Conservation (phyloP, 2,113 vertebrate genomes). For the Cyanistes caeruleus region DNA sequence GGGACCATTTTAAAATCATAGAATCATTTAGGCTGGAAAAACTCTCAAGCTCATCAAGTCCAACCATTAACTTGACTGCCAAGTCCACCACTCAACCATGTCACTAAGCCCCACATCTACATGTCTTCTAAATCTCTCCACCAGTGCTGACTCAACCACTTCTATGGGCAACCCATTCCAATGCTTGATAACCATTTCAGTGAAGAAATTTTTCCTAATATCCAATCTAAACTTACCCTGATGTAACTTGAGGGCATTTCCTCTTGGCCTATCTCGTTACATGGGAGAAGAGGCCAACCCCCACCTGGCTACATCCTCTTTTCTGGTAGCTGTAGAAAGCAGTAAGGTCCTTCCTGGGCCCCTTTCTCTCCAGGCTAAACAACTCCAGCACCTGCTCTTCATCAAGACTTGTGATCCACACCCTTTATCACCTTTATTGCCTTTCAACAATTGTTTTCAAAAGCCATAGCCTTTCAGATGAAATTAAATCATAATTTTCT, state of each 20-base stretch:
- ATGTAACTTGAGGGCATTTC: neutral
- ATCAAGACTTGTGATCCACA: neutral
- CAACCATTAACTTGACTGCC: neutral
- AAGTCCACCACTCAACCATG: neutral
- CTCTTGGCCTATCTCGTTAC: neutral
- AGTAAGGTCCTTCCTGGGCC: too few species aligned
- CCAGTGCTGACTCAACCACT: neutral
- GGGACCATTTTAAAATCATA: neutral
- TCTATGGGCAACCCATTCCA: neutral
- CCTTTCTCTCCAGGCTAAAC: neutral
- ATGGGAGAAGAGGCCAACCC: neutral
- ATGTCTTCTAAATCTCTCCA: neutral
- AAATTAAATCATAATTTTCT: neutral
- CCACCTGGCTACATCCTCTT: neutral
- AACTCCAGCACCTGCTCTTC: neutral
- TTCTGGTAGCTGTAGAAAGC: neutral
- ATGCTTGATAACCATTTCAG: neutral
- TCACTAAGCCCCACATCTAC: rapidly evolving
- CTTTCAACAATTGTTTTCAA: neutral
- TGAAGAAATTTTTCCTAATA: neutral
- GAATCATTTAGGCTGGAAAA: neutral
- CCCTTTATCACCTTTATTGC: neutral
- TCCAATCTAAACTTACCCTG: neutral
- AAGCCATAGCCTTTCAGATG: neutral
- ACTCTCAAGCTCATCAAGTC: neutral